phyloP scores from a whole-genome alignment of 2,888 invertebrate genomes.

The Callimorpha dominula region DNA sequence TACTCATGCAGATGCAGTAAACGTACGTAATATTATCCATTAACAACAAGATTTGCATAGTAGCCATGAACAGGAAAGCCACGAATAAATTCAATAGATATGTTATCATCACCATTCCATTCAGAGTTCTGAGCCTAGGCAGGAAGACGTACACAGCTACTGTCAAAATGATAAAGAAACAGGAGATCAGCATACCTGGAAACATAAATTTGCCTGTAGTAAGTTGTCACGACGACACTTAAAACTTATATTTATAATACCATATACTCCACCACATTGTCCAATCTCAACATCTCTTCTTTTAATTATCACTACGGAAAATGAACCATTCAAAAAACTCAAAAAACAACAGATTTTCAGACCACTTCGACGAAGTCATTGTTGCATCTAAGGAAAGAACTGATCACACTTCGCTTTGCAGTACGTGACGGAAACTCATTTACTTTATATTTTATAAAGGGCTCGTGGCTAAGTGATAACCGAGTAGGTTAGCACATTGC shows the following conservation, averaged over 20 bases:
- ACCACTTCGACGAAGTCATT: neutral
- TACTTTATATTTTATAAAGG: no score
- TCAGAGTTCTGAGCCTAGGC: conserved; percentile 90
- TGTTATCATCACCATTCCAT: conserved; percentile 91
- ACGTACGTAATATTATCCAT: conserved; percentile 50
- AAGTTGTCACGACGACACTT: no score
- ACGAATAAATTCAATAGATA: conserved; percentile 89
- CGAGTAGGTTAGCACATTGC: no score
- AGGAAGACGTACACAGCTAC: conserved; percentile 90
- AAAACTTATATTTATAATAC: no score
- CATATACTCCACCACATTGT: no score
- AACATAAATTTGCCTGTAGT: no score
- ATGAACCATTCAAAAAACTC: neutral
- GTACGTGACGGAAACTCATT: neutral
- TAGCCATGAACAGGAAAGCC: conserved; percentile 87
- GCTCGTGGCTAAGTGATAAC: no score
- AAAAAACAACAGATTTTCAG: neutral
- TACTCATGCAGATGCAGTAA: conserved; percentile 57
- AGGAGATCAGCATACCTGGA: conserved; percentile 91
- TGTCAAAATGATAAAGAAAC: conserved; percentile 91
- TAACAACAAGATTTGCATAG: conserved; percentile 77
- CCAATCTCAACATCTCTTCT: neutral
- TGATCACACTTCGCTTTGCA: neutral
- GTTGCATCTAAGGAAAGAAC: neutral
- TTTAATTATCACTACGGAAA: neutral